Evolutionary conservation across 2,113 vertebrate species (phyloP).

Genomic region (Leptobrachium leishanense): DNA sequence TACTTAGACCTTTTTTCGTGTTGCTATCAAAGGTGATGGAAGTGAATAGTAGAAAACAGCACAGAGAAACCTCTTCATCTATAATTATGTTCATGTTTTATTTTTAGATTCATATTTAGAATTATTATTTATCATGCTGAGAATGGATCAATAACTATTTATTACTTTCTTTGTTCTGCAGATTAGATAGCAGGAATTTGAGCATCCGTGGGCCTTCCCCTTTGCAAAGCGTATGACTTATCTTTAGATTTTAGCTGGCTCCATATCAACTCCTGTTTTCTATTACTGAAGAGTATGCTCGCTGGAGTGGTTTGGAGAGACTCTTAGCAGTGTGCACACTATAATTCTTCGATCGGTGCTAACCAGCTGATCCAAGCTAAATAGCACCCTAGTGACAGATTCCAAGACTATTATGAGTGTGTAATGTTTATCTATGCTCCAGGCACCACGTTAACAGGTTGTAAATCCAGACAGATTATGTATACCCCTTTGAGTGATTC

Average conservation of each 20-base stretch:
- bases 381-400: slow-evolving; percentile 41
- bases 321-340: background rate
- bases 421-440: slow-evolving; percentile 54
- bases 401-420: slow-evolving; percentile 26
- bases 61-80: no score
- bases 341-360: slow-evolving; percentile 29
- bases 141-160: no score
- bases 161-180: no score
- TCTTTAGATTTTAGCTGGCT: background rate
- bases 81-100: no score
- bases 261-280: background rate
- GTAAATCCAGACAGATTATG: slow-evolving; percentile 54
- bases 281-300: slow-evolving; percentile 1
- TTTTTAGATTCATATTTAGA: no score
- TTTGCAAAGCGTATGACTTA: slow-evolving; percentile 24
- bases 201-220: slow-evolving; percentile 13
- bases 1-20: no score
- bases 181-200: background rate
- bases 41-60: no score
- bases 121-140: no score
- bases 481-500: slow-evolving; percentile 45
- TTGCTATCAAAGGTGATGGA: no score
- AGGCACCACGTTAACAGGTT: slow-evolving; percentile 53
- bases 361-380: slow-evolving; percentile 39
- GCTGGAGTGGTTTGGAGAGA: slow-evolving; percentile 35